Percentiles rank a stretch among this genome's conserved stretches.
Evolutionary conservation across 1,140 invertebrate genomes (phyloP).

Genomic region (Geopemphigus sp.): DNA sequence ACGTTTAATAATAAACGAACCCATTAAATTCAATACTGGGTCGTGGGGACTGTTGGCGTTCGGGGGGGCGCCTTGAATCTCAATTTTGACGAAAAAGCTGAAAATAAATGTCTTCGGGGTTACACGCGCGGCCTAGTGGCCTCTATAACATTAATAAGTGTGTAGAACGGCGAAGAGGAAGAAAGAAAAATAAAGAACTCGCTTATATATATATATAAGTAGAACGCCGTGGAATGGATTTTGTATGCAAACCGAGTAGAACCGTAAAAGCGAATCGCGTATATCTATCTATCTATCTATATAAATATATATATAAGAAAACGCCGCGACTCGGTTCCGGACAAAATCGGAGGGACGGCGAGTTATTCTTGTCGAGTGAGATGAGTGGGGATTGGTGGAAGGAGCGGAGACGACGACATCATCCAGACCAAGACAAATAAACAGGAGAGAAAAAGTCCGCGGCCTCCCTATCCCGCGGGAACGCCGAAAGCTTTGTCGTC

Average conservation of each 20-base stretch:
- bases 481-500: slow-evolving; percentile 24
- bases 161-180: neutral
- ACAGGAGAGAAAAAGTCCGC: slow-evolving; percentile 21
- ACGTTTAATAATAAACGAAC: no score
- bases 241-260: slow-evolving; percentile 34
- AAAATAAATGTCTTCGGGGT: no score
- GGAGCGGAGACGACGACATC: neutral
- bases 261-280: no score
- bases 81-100: no score
- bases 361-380: neutral
- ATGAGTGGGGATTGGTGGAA: neutral
- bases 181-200: neutral
- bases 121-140: no score
- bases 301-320: neutral
- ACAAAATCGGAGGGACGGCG: neutral
- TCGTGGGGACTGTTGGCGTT: no score
- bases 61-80: no score
- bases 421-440: slow-evolving; percentile 23
- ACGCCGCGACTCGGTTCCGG: neutral
- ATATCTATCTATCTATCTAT: no score
- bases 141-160: neutral
- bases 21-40: no score
- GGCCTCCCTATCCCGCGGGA: slow-evolving; percentile 6
- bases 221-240: slow-evolving; percentile 21
- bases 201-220: neutral